Conservation (phyloP, 2,113 vertebrate species). For the Sylvia atricapilla region DNA sequence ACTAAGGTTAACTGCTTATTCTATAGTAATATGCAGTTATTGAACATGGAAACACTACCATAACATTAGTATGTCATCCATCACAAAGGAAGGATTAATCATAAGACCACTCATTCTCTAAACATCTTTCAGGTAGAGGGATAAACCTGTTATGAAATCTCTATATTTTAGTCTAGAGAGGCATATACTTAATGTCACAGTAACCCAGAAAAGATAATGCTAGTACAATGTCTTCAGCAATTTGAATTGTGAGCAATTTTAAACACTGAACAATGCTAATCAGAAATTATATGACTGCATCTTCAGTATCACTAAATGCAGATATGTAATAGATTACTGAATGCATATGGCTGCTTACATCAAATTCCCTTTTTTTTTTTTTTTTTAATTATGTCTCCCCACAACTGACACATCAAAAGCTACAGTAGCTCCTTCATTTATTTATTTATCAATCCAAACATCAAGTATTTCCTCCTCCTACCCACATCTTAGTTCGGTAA, state of each 20-base stretch:
- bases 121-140: not conserved
- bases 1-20: not conserved
- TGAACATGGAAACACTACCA: not conserved
- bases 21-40: not conserved
- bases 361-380: not conserved
- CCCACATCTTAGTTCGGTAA: not conserved
- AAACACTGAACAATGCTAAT: not conserved
- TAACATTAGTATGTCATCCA: not conserved
- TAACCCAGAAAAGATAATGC: not conserved
- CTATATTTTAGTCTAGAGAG: not conserved
- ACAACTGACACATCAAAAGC: not conserved
- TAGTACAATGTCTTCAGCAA: not conserved
- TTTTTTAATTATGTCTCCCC: not conserved
- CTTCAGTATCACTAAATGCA: not conserved
- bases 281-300: not conserved
- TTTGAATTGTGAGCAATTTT: not conserved
- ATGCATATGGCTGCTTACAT: not conserved
- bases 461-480: not conserved
- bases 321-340: not conserved
- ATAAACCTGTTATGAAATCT: not conserved
- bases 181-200: not conserved
- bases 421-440: not conserved
- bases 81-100: not conserved
- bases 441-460: not conserved
- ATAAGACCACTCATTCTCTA: not conserved